These are phyloP conservation scores for Heptranchias perlo DNA, from an alignment of 2,113 vertebrate species.

Conservation along the genomic window DNA sequence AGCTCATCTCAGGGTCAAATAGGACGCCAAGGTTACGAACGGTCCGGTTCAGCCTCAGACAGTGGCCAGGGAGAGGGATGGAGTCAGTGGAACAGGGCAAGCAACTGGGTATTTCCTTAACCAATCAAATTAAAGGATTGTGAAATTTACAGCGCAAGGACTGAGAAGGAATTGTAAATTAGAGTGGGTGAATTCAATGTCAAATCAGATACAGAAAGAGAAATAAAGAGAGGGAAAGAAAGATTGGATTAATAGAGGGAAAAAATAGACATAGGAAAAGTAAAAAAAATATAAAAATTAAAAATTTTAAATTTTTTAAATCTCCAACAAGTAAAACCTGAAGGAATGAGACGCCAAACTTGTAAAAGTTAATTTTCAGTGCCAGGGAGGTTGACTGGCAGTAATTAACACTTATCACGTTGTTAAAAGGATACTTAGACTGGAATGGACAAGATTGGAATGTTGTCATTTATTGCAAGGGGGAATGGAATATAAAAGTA, in stretches of 20 bases:
- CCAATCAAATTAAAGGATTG: too few relatives aligned
- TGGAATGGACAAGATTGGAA: neutral
- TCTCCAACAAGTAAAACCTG: too few relatives aligned
- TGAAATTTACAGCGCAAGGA: too few relatives aligned
- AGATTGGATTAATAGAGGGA: neutral
- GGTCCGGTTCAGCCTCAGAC: too few relatives aligned
- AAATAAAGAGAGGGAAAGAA: neutral
- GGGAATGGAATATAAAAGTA: too few relatives aligned
- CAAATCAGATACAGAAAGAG: neutral
- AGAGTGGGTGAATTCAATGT: neutral
- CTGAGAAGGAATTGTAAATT: neutral
- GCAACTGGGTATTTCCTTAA: neutral
- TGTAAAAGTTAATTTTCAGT: neutral
- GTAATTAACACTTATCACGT: neutral
- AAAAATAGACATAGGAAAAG: neutral
- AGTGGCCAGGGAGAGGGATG: too few relatives aligned
- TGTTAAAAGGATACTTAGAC: neutral
- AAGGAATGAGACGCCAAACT: too few relatives aligned
- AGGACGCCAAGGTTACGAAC: too few relatives aligned
- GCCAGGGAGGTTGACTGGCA: neutral
- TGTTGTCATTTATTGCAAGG: too few relatives aligned
- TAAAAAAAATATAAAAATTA: neutral
- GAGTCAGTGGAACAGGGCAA: too few relatives aligned
- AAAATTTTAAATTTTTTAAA: too few relatives aligned
- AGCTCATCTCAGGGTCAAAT: too few relatives aligned